Conservation (phyloP, 2,797 vertebrate species). For the Artibeus jamaicensis region DNA sequence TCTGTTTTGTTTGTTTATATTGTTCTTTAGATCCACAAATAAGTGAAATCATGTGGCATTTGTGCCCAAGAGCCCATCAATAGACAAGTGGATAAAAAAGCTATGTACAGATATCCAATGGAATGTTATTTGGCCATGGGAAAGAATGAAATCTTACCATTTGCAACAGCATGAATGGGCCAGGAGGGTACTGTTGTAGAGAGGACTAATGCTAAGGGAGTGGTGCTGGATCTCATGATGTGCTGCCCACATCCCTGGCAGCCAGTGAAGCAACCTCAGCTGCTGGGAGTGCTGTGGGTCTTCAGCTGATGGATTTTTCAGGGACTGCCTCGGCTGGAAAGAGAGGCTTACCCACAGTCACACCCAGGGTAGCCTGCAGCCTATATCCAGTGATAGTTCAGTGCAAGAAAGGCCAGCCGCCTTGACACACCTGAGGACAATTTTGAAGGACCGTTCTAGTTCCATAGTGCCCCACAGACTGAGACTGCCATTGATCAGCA, state of each 20-base stretch:
- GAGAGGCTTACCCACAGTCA: background rate
- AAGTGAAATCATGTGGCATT: background rate
- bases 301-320: background rate
- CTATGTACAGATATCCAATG: background rate
- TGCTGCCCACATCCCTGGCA: background rate
- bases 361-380: background rate
- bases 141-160: background rate
- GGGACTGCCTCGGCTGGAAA: background rate
- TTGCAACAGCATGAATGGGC: background rate
- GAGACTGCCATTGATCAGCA: background rate
- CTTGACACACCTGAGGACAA: background rate
- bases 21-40: background rate
- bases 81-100: background rate
- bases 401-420: background rate
- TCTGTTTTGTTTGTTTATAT: background rate
- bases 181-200: background rate
- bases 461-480: background rate
- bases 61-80: background rate
- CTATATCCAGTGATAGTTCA: no score
- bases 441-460: background rate
- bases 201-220: background rate
- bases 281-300: background rate
- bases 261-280: background rate
- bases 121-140: background rate
- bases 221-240: accelerated